These are phyloP conservation scores for Neogale vison DNA, from an alignment of 2,113 vertebrate species.

Conservation along the genomic window DNA sequence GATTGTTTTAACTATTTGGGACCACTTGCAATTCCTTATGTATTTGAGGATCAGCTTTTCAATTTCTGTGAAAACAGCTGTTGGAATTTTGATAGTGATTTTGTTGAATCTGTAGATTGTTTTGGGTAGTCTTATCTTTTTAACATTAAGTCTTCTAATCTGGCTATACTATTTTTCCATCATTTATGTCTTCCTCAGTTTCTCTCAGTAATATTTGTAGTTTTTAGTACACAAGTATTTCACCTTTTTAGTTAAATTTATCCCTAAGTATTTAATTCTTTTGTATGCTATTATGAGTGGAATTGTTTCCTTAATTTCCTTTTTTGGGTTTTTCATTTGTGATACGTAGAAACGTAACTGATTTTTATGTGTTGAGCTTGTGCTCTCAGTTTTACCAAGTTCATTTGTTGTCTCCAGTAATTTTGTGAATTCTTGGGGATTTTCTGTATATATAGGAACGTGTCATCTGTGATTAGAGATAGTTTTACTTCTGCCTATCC, in stretches of 20 bases:
- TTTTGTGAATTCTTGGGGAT: neutral
- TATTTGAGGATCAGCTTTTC: neutral
- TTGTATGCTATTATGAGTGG: neutral
- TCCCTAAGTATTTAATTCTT: neutral
- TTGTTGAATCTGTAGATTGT: neutral
- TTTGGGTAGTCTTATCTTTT: neutral
- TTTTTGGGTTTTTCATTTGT: neutral
- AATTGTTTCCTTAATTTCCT: slow-evolving; percentile 12
- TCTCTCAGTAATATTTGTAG: neutral
- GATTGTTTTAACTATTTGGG: neutral
- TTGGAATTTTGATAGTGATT: slow-evolving; percentile 18
- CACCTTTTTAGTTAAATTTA: neutral
- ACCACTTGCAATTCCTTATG: neutral
- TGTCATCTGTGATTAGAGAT: neutral
- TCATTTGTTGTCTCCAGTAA: neutral
- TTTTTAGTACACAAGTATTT: neutral
- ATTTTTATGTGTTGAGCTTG: neutral
- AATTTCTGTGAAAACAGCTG: neutral
- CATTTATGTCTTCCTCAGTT: neutral
- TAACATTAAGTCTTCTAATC: neutral
- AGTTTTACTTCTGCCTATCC: neutral
- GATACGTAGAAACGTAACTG: neutral
- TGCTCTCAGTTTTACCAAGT: neutral
- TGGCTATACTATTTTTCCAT: neutral
- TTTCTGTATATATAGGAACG: neutral